Evolutionary conservation across 2,888 invertebrate species (phyloP).

Genomic region (Teinopalpus imperialis): DNA sequence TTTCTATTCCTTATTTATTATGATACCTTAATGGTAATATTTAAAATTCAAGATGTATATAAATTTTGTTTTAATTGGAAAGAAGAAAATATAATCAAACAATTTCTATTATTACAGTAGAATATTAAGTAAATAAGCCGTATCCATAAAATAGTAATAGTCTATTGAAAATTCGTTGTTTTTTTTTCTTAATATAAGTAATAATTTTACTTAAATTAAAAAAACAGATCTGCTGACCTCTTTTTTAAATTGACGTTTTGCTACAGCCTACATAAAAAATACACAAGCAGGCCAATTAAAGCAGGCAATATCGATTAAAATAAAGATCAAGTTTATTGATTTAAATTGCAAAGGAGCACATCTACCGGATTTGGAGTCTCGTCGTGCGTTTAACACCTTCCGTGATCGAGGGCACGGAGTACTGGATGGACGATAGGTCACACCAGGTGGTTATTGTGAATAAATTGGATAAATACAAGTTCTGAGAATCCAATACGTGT

Average conservation of each 20-base stretch:
- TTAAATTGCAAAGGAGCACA: slow-evolving; percentile 62
- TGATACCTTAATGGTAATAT: no score
- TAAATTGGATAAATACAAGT: background rate
- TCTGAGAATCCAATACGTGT: no score
- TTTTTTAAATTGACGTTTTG: background rate
- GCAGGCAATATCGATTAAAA: slow-evolving; percentile 47
- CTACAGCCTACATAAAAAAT: slow-evolving; percentile 10
- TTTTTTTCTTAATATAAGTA: no score
- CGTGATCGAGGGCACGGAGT: slow-evolving; percentile 35
- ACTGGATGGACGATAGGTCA: slow-evolving; percentile 2
- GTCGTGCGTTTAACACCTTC: slow-evolving; percentile 28
- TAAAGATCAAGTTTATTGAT: slow-evolving; percentile 56
- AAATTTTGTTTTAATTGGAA: no score
- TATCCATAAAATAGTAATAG: no score
- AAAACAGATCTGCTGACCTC: background rate
- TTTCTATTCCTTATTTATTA: no score
- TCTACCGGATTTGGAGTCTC: slow-evolving; percentile 43
- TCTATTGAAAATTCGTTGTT: no score
- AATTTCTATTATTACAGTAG: no score
- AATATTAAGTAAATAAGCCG: no score
- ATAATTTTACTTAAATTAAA: background rate
- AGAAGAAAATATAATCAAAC: no score
- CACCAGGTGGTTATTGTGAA: background rate
- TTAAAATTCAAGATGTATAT: no score
- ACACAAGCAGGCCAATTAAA: slow-evolving; percentile 41